A percentile compares a stretch with the other conserved stretches of the same genome.
phyloP scores from a whole-genome alignment of 2,797 vertebrate species.

The Pempheris klunzingeri region DNA sequence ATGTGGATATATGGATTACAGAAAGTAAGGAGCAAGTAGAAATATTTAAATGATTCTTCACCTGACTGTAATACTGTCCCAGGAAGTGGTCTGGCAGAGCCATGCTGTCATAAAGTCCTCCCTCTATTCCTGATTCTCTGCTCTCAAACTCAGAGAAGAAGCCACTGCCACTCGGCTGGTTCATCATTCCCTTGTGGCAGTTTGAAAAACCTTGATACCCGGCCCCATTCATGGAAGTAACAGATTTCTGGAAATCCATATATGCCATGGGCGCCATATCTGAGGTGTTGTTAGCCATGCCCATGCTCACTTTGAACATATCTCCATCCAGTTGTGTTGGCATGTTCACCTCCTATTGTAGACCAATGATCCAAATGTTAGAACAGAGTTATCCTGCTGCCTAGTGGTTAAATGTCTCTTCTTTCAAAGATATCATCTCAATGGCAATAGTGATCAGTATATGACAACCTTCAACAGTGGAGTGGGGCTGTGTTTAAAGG shows the following conservation, averaged over 20 bases:
- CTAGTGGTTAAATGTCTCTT: background rate
- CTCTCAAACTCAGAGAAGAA: constrained; percentile 39
- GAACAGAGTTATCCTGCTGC: background rate
- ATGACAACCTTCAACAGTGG: background rate
- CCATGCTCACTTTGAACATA: background rate
- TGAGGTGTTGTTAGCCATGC: background rate
- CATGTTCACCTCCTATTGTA: constrained; percentile 63
- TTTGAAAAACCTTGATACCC: background rate
- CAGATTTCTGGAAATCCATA: background rate
- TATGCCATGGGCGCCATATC: background rate
- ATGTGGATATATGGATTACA: no score
- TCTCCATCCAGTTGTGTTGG: constrained; percentile 6
- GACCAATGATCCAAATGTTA: constrained; percentile 16
- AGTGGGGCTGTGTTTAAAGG: background rate
- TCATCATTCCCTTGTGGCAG: constrained; percentile 18
- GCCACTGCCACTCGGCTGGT: background rate
- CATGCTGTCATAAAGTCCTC: constrained; percentile 60
- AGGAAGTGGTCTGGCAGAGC: constrained; percentile 72
- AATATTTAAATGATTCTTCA: constrained; percentile 48
- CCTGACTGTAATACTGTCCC: constrained; percentile 77
- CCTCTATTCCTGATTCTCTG: constrained; percentile 37
- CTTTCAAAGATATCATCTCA: background rate
- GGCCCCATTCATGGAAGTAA: constrained; percentile 4
- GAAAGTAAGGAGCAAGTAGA: background rate
- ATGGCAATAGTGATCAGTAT: background rate